Conservation (phyloP, 2,113 vertebrate genomes). For the Hypocryptadius cinnamomeus region DNA sequence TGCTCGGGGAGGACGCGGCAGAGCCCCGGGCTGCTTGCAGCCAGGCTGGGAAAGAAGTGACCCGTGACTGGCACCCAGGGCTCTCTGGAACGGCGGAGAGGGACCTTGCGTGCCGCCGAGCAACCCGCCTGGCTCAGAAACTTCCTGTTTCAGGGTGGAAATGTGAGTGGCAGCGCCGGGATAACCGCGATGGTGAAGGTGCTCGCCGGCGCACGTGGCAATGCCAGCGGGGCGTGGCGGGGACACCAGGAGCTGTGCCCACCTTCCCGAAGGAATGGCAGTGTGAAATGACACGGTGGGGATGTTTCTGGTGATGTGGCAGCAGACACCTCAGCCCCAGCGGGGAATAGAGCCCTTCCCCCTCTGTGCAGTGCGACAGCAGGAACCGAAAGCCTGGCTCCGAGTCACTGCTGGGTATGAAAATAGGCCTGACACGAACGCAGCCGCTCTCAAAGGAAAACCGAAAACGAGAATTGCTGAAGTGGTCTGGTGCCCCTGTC, state of each 20-base stretch:
- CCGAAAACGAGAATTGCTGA: constrained; percentile 64
- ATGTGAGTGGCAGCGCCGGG: not conserved
- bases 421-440: constrained; percentile 53
- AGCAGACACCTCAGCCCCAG: not conserved
- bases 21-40: not conserved
- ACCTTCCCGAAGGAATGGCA: not conserved
- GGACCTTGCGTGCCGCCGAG: not conserved
- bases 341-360: not conserved
- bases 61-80: constrained; percentile 10
- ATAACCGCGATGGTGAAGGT: fast-evolving
- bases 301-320: not conserved
- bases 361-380: not conserved
- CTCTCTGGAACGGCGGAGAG: fast-evolving
- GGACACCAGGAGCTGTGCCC: fast-evolving
- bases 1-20: not conserved
- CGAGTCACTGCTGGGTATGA: constrained; percentile 37
- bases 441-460: constrained; percentile 68
- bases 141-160: constrained; percentile 18
- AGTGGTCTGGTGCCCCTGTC: constrained; percentile 23
- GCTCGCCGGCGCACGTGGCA: fast-evolving
- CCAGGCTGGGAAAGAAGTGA: constrained; percentile 12
- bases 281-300: fast-evolving
- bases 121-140: not conserved
- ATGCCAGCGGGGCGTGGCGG: fast-evolving
- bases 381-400: constrained; percentile 71